These are phyloP conservation scores for Procavia capensis DNA, from an alignment of 2,113 vertebrate genomes.

Conservation along the genomic window DNA sequence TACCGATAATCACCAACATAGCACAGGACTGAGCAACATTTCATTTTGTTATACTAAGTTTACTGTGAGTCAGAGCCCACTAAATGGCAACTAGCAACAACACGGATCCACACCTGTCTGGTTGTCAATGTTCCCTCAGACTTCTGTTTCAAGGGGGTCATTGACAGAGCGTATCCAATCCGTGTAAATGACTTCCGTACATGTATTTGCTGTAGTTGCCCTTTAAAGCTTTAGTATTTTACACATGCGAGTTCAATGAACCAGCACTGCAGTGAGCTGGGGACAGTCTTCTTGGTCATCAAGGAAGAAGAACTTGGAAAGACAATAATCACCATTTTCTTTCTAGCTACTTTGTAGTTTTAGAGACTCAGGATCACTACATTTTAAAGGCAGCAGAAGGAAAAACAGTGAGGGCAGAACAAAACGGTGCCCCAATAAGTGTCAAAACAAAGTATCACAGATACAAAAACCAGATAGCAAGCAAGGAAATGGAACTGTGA, in stretches of 20 bases:
- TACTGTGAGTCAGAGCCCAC: background rate
- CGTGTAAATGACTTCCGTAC: accelerated
- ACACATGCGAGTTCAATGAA: background rate
- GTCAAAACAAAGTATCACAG: accelerated
- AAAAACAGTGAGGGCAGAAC: background rate
- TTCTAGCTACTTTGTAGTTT: background rate
- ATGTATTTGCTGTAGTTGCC: background rate
- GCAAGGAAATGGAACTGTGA: background rate
- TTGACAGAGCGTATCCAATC: background rate
- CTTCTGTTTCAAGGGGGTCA: background rate
- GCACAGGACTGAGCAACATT: background rate
- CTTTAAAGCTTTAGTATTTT: background rate
- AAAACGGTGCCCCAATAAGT: background rate
- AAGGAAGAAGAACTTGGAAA: background rate
- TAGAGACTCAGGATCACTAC: background rate
- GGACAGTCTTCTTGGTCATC: background rate
- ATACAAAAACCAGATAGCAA: background rate
- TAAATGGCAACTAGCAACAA: background rate
- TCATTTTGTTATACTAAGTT: background rate
- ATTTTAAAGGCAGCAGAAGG: background rate
- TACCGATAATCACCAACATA: background rate
- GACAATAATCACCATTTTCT: background rate
- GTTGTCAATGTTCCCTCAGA: background rate
- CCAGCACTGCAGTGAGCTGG: accelerated
- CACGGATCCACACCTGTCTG: background rate